These are phyloP conservation scores for Panthera uncia DNA, from an alignment of 2,113 vertebrate genomes.

Conservation along the genomic window DNA sequence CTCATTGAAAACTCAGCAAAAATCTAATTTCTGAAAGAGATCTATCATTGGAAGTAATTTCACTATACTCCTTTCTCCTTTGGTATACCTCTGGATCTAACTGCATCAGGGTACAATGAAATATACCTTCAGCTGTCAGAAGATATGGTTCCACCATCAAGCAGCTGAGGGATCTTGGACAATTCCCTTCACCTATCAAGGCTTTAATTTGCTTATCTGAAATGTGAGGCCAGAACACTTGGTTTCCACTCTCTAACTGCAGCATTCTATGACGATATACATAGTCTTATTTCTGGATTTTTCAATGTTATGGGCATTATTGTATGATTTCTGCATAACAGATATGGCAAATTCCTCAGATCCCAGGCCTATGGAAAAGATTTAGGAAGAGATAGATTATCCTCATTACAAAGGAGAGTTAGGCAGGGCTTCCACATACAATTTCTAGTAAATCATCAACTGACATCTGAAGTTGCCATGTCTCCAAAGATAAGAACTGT, in stretches of 20 bases:
- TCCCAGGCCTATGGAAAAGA: neutral
- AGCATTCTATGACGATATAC: neutral
- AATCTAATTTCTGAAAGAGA: neutral
- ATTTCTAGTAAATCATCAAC: conserved; percentile 29
- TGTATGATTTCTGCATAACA: conserved; percentile 28
- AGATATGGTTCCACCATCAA: neutral
- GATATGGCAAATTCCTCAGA: neutral
- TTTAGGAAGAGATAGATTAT: neutral
- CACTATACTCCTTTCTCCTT: neutral
- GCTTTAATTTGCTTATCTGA: neutral
- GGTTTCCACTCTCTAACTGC: neutral
- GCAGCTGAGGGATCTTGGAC: neutral
- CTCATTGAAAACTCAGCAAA: conserved; percentile 27
- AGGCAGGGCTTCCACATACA: neutral
- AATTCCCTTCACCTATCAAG: neutral
- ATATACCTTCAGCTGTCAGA: neutral
- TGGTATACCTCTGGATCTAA: neutral
- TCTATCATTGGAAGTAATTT: conserved; percentile 18
- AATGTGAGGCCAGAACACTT: neutral
- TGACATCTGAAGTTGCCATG: neutral
- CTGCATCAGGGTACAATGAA: neutral
- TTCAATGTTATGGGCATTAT: neutral
- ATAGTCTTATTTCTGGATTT: neutral
- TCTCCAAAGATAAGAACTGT: neutral
- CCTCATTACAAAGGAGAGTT: neutral